Evolutionary conservation across 2,113 vertebrate genomes (phyloP), one percentile per base, ranked within the genome.

Genomic region (Illadopsis cleaveri): DNA sequence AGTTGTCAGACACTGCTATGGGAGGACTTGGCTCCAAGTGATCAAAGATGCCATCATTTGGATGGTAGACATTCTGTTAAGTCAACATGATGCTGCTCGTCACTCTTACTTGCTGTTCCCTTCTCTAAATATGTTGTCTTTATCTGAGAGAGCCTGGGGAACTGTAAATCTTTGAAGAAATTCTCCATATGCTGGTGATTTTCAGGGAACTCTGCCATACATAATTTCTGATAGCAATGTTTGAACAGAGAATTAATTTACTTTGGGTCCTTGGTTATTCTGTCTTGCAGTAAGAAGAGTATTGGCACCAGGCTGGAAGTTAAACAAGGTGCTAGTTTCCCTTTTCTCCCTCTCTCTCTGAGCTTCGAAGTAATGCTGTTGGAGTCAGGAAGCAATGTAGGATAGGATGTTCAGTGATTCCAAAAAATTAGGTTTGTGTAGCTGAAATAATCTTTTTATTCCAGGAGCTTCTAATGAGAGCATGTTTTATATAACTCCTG

Each of bases 151-250:
- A 92, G 90, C 75, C 96, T 30, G 79, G 75, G 88, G 94, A 97
- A 47, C 90, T 92, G 93, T 94, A 96, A 95, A 72, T 75, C 91
- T 94, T 84, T 80, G 79, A 92, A 95, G 93, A 97, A 93, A 92
- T 93, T 86, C 92, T 96, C 93, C 94, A 93, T 91, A 95, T 97
- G 94, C 92, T 92, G 90, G 70, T 94, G 94, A 94, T 96, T 96
- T 96, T 86, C 92, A 94, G 95, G 93, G 93, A 96, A 96, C 75
- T 85, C 84, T 96, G 95, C 94, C 95, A 95, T 86, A 94, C 92
- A 90, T 94, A 96, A 95, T 94, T 97, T 93, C 88, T 78, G 90
- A 66, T 93, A 84, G 88, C 68, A 92, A 83, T 81, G 82, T 92
- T 96, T 95, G 88, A 95, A 69, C 71, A 88, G 90, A 83, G 90